Evolutionary conservation across 2,888 invertebrate genomes (phyloP), one percentile per base, ranked within the genome.

Genomic region (Tetanocera ferruginea): DNA sequence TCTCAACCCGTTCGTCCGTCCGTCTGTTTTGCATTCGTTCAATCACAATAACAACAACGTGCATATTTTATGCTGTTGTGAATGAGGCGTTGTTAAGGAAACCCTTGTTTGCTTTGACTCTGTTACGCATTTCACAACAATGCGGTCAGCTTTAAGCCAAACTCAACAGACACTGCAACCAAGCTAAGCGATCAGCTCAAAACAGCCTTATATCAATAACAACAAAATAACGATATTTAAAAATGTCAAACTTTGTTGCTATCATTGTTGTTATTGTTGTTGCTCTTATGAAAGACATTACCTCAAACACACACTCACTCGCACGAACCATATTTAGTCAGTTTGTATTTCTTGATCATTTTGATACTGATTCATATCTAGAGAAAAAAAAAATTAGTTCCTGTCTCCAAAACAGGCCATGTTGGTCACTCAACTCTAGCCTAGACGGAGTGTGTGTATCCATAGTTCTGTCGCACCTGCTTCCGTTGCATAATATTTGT

Each of bases 401-500:
- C 31, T 66, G 31, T 34, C 64, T 34, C 64, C 4, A 17, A 66
- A 66, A 28, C 17, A 37, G 17, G 4, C 31, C 31, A 62, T 37
- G 25, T 34, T 66, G 64, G 64, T 37, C n/a, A 66, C 11, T 66
- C 64, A 66, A 37, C 64, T 66, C 34, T 66, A 28, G 60, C 25
- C 11, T 28, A 60, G 60, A 17, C 14, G 17, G 11, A 5, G 28
- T 60, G 60, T 60, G 60, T 60, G 23, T 57, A 8, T n/a, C n/a
- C 11, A 5, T 37, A 31, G 5, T 62, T 31, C 5, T 8, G 17
- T 34, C 34, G 64, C 64, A 66, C 64, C 64, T 66, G 64, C 34
- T 34, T 66, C 64, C 64, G 64, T 66, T 66, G 34, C 64, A 34
- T 66, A 66, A 66, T 34, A 66, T 66, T 66, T 28, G 64, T 28